phyloP scores from a whole-genome alignment of 2,797 vertebrate species.

The Furcifer pardalis region DNA sequence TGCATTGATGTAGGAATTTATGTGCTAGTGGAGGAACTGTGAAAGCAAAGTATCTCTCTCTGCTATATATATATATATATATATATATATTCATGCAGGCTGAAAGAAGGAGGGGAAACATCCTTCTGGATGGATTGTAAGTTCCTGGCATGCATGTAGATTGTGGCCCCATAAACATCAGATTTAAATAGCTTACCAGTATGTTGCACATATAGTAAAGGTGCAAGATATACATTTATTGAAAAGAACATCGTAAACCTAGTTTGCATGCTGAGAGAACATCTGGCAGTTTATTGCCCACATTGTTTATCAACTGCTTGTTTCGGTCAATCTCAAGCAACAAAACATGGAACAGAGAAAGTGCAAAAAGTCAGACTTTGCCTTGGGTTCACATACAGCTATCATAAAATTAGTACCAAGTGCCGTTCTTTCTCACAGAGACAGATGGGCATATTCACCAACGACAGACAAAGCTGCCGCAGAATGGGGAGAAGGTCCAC shows the following conservation, averaged over 20 bases:
- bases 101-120: conserved; percentile 10
- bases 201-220: conserved; percentile 48
- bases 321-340: conserved; percentile 45
- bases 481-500: background rate
- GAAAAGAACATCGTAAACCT: conserved; percentile 46
- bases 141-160: conserved; percentile 24
- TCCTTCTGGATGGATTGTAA: background rate
- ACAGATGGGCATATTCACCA: background rate
- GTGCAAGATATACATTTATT: conserved; percentile 62
- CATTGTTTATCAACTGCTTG: conserved; percentile 54
- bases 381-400: conserved; percentile 33
- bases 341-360: conserved; percentile 23
- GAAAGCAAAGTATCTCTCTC: conserved; percentile 10
- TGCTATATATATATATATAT: too few relatives aligned
- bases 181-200: conserved; percentile 46
- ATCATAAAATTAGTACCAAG: conserved; percentile 14
- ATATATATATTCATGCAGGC: background rate
- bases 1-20: background rate
- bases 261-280: conserved; percentile 65
- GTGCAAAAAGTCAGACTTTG: rapidly evolving
- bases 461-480: background rate
- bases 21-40: conserved; percentile 30
- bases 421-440: background rate
- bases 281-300: conserved; percentile 50
- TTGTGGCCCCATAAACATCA: conserved; percentile 46